phyloP scores from a whole-genome alignment of 2,888 invertebrate genomes.

The Lampropteryx suffumata region DNA sequence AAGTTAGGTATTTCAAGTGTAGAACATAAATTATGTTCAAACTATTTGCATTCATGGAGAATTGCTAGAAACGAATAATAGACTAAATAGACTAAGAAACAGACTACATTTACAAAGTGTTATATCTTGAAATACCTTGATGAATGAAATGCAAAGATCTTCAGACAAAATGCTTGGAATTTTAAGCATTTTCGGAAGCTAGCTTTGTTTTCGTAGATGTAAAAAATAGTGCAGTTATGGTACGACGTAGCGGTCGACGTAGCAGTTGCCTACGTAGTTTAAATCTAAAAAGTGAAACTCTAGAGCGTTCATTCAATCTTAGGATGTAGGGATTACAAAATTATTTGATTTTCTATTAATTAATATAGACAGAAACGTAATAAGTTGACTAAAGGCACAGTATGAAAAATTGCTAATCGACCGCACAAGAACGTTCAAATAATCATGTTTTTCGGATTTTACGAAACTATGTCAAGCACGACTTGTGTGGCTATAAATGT shows the following conservation, averaged over 20 bases:
- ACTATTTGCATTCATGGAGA: no score
- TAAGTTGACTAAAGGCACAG: conserved; percentile 36
- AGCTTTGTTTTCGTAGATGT: conserved; percentile 12
- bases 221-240: conserved; percentile 31
- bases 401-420: conserved; percentile 10
- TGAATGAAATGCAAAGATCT: not conserved
- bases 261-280: conserved; percentile 19
- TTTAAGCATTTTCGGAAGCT: not conserved
- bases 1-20: conserved; percentile 25
- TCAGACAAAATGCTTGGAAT: not conserved
- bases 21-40: not conserved
- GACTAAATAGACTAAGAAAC: no score
- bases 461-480: not conserved
- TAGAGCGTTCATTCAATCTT: conserved; percentile 17
- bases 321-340: no score
- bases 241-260: conserved; percentile 18
- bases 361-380: not conserved
- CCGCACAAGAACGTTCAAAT: conserved; percentile 4
- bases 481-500: not conserved
- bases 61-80: no score
- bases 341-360: no score
- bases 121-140: conserved; percentile 8
- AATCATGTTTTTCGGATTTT: not conserved
- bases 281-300: conserved; percentile 1
- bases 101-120: no score